Evolutionary conservation across 2,113 vertebrate genomes (phyloP).

Genomic region (Ctenomys sociabilis): DNA sequence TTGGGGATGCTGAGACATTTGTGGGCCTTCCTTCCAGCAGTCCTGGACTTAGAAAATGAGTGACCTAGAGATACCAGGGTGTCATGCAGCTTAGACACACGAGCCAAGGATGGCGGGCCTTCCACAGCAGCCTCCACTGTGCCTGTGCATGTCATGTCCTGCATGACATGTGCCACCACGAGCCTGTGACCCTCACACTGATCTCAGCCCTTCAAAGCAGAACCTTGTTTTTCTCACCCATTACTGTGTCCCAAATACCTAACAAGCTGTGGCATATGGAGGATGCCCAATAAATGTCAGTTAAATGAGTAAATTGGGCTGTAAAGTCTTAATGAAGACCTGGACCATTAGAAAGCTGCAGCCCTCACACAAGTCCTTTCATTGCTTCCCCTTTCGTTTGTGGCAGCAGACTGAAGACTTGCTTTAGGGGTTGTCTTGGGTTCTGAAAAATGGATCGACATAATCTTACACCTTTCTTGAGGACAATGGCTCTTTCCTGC

Average conservation of each 20-base stretch:
- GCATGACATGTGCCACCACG: too few relatives aligned
- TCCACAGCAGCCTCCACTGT: too few relatives aligned
- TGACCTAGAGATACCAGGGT: neutral
- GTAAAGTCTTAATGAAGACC: constrained; percentile 23
- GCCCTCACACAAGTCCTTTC: neutral
- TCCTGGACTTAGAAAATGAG: neutral
- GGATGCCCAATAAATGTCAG: constrained; percentile 1
- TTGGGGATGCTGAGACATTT: neutral
- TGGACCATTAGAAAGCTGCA: neutral
- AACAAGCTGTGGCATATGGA: constrained; percentile 49
- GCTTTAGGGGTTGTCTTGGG: neutral
- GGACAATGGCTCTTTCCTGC: neutral
- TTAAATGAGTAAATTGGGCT: constrained; percentile 13
- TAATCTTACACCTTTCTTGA: neutral
- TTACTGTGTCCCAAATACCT: neutral
- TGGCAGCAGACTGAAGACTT: neutral
- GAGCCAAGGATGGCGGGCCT: accelerated
- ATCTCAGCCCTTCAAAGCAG: neutral
- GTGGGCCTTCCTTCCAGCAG: neutral
- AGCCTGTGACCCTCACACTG: accelerated
- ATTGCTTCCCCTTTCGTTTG: accelerated
- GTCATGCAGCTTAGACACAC: neutral
- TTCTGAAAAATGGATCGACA: accelerated
- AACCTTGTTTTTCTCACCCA: neutral
- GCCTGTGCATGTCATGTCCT: neutral